These are phyloP conservation scores for Amazona vittata DNA, from an alignment of 2,113 vertebrate genomes.

Conservation along the genomic window DNA sequence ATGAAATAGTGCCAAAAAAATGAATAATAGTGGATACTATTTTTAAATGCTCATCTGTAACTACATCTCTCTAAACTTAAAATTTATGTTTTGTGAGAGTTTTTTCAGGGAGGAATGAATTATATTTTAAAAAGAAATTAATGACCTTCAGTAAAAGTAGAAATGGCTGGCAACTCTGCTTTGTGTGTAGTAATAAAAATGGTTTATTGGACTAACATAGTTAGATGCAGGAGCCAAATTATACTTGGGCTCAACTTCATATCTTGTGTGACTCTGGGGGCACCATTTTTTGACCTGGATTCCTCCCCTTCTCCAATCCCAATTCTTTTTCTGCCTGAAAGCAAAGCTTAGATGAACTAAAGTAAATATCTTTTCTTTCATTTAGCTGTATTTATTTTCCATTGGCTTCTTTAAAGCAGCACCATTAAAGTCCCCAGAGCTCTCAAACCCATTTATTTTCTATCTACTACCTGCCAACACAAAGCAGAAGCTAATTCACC, in stretches of 20 bases:
- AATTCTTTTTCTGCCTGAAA: conserved; percentile 23
- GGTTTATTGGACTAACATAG: conserved; percentile 70
- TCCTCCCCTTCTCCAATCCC: neutral
- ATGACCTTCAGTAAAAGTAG: conserved; percentile 70
- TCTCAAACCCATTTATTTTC: conserved; percentile 57
- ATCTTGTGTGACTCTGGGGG: neutral
- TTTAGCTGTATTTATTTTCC: conserved; percentile 44
- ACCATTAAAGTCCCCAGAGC: conserved; percentile 35
- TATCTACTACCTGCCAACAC: conserved; percentile 22
- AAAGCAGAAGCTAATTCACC: conserved; percentile 48
- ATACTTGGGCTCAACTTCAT: neutral
- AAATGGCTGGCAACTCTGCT: conserved; percentile 60
- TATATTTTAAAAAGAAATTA: conserved; percentile 65
- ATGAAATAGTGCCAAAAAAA: conserved; percentile 55
- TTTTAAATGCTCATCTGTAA: conserved; percentile 53
- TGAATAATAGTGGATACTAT: conserved; percentile 62
- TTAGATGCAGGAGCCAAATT: conserved; percentile 50
- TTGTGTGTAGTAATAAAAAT: conserved; percentile 75
- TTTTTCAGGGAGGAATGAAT: conserved; percentile 51
- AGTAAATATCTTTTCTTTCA: conserved; percentile 54
- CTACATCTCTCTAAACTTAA: conserved; percentile 36
- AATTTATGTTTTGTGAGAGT: conserved; percentile 59
- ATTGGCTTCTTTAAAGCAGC: neutral
- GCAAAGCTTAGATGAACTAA: conserved; percentile 22
- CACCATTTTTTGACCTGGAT: conserved; percentile 34